Conservation (phyloP, 2,113 vertebrate species). For the Xenopus borealis region DNA sequence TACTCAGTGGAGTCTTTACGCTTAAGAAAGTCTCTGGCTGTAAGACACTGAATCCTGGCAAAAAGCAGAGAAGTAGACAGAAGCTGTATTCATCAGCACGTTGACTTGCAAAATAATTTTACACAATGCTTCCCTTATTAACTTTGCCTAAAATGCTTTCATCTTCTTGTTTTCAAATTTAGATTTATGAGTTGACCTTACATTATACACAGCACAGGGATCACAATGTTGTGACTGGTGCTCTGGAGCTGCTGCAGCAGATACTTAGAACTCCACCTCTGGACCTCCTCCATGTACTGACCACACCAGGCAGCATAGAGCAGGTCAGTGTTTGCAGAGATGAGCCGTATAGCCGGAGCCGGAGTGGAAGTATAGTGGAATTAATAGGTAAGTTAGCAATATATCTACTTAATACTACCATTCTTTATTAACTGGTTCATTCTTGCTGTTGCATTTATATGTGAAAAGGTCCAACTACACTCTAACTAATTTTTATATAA, state of each 20-base stretch:
- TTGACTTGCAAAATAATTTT: too few relatives aligned
- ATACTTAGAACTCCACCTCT: slow-evolving; percentile 85
- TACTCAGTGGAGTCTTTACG: too few relatives aligned
- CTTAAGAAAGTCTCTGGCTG: too few relatives aligned
- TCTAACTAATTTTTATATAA: background rate
- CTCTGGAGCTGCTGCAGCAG: slow-evolving; percentile 91
- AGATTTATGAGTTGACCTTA: slow-evolving; percentile 95
- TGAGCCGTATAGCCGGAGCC: slow-evolving; percentile 69
- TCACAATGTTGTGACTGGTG: slow-evolving; percentile 93
- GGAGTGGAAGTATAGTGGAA: slow-evolving; percentile 89
- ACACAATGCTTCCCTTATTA: too few relatives aligned
- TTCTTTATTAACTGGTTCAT: too few relatives aligned
- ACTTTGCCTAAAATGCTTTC: too few relatives aligned
- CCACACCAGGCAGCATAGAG: slow-evolving; percentile 68
- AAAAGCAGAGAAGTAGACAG: too few relatives aligned
- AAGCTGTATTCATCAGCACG: too few relatives aligned
- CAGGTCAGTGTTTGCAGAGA: slow-evolving; percentile 70
- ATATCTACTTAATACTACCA: too few relatives aligned
- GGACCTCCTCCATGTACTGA: slow-evolving; percentile 82
- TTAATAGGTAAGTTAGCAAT: slow-evolving; percentile 75
- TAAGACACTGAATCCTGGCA: too few relatives aligned
- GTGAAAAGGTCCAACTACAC: background rate
- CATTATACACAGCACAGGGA: slow-evolving; percentile 91
- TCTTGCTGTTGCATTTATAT: accelerated
- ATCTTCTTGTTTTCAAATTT: background rate